These are phyloP conservation scores for Myopa testacea DNA, from an alignment of 2,888 invertebrate species.

Conservation along the genomic window DNA sequence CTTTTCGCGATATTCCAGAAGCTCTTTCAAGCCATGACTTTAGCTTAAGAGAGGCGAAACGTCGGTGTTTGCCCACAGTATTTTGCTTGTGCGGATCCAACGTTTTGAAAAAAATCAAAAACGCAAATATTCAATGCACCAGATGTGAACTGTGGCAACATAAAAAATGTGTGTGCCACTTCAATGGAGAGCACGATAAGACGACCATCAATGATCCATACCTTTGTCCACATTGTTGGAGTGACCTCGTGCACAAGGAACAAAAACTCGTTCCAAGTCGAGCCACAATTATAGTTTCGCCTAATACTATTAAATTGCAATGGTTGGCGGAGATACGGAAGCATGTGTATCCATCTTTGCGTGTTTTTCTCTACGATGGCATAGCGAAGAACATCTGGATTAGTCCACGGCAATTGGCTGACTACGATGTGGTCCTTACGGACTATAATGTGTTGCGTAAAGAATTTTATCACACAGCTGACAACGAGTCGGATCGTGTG, in stretches of 20 bases:
- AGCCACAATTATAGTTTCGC: slow-evolving; percentile 80
- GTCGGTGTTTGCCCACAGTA: slow-evolving; percentile 22
- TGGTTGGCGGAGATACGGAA: slow-evolving; percentile 79
- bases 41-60: slow-evolving; percentile 29
- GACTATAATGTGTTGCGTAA: slow-evolving; percentile 75
- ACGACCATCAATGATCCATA: slow-evolving; percentile 67
- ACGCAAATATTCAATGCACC: slow-evolving; percentile 67
- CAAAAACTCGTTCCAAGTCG: slow-evolving; percentile 65
- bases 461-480: slow-evolving; percentile 74
- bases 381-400: slow-evolving; percentile 65
- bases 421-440: slow-evolving; percentile 79
- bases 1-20: neutral
- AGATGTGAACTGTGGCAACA: slow-evolving; percentile 75
- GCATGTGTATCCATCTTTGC: slow-evolving; percentile 69
- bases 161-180: slow-evolving; percentile 71
- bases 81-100: slow-evolving; percentile 67
- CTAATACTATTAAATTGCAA: slow-evolving; percentile 75
- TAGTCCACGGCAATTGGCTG: slow-evolving; percentile 72
- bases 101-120: neutral
- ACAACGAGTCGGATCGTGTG: slow-evolving; percentile 62
- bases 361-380: slow-evolving; percentile 72
- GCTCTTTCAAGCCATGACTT: neutral
- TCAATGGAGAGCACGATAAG: slow-evolving; percentile 47
- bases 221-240: slow-evolving; percentile 78
- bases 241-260: slow-evolving; percentile 47